phyloP scores from a whole-genome alignment of 2,113 vertebrate species.

The Cichladusa arquata region DNA sequence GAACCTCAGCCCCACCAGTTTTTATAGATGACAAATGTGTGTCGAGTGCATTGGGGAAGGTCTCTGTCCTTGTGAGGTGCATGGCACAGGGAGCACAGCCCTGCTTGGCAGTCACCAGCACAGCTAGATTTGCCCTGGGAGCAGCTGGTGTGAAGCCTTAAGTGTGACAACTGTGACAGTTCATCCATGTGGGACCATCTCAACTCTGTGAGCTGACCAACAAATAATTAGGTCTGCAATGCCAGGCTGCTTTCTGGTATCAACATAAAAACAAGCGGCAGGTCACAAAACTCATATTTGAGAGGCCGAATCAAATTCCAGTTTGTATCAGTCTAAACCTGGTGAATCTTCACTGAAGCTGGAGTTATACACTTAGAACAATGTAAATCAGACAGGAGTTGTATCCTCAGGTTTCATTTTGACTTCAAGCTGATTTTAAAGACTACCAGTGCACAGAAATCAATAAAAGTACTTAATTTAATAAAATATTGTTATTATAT shows the following conservation, averaged over 20 bases:
- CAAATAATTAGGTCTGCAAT: not conserved
- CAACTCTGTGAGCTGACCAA: not conserved
- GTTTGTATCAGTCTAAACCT: not conserved
- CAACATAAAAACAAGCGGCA: not conserved
- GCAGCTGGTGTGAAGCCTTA: not conserved
- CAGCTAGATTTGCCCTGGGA: fast-evolving
- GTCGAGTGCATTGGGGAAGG: fast-evolving
- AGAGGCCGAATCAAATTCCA: not conserved
- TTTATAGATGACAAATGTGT: not conserved
- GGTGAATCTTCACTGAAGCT: not conserved
- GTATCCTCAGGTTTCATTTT: not conserved
- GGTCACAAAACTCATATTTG: not conserved
- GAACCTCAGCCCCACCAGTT: not conserved
- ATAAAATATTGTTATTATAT: not conserved
- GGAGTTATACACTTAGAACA: not conserved
- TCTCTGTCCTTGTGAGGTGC: not conserved
- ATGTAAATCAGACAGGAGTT: not conserved
- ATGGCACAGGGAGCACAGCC: fast-evolving
- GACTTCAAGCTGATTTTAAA: not conserved
- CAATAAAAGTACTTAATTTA: not conserved
- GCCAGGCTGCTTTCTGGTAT: not conserved
- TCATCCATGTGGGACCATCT: not conserved
- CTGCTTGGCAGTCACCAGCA: not conserved
- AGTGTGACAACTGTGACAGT: not conserved
- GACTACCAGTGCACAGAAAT: not conserved